Conservation (phyloP, 1,140 invertebrate species). For the Bombyx mandarina region DNA sequence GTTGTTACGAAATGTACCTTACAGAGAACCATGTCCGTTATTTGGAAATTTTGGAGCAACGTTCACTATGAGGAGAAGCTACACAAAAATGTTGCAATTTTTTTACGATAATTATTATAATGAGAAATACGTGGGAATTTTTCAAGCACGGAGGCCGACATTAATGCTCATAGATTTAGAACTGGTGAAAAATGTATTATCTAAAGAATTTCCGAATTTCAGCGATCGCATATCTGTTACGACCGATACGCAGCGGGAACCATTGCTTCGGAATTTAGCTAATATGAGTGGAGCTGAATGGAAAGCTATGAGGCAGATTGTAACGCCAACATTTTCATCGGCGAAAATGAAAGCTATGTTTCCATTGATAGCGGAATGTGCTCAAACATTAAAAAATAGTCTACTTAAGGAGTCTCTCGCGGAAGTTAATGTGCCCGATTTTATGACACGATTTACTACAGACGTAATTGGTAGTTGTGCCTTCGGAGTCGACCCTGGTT, state of each 20-base stretch:
- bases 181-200: slow-evolving; percentile 59
- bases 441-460: slow-evolving; percentile 55
- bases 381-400: slow-evolving; percentile 35
- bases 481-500: slow-evolving; percentile 55
- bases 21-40: slow-evolving; percentile 56
- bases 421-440: slow-evolving; percentile 42
- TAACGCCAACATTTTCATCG: slow-evolving; percentile 65
- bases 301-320: slow-evolving; percentile 57
- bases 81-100: slow-evolving; percentile 46
- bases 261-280: slow-evolving; percentile 53
- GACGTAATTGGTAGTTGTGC: slow-evolving; percentile 63
- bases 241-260: slow-evolving; percentile 55
- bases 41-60: slow-evolving; percentile 62
- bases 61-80: slow-evolving; percentile 46
- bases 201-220: slow-evolving; percentile 64
- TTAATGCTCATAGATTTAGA: slow-evolving; percentile 62
- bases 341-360: slow-evolving; percentile 71
- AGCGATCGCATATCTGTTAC: slow-evolving; percentile 57
- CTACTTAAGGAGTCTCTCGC: slow-evolving; percentile 26
- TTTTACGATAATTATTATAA: slow-evolving; percentile 46
- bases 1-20: slow-evolving; percentile 44
- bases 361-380: slow-evolving; percentile 52
- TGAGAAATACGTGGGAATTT: slow-evolving; percentile 55
- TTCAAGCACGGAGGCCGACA: slow-evolving; percentile 58
- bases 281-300: slow-evolving; percentile 66